These are phyloP conservation scores for Diplosoma virens DNA, from an alignment of 23 tunicate species.

Conservation along the genomic window DNA sequence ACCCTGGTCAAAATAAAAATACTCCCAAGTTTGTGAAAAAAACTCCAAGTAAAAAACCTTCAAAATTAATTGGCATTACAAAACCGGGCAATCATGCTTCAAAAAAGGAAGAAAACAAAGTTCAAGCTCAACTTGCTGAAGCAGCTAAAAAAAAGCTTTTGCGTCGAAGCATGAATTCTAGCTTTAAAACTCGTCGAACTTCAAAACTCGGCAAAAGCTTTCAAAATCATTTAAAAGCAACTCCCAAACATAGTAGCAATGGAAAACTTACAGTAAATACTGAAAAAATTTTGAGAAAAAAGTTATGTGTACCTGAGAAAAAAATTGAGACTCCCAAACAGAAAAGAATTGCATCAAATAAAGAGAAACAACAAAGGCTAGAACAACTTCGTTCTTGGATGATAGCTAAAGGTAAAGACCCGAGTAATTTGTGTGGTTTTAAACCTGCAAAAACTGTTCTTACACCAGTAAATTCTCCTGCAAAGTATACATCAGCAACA, in stretches of 20 bases:
- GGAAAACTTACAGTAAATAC: neutral
- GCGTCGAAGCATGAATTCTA: constrained; percentile 6
- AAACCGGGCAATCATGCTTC: too few relatives aligned
- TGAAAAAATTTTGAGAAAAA: constrained; percentile 11
- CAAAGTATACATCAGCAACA: neutral
- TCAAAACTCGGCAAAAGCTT: too few relatives aligned
- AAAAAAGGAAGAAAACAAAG: too few relatives aligned
- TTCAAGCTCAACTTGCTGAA: too few relatives aligned
- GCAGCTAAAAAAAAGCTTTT: neutral
- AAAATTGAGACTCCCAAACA: neutral
- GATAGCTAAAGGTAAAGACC: constrained; percentile 54
- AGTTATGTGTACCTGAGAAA: neutral
- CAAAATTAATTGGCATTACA: neutral
- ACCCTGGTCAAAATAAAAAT: neutral
- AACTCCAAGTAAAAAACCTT: neutral
- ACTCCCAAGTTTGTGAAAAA: neutral
- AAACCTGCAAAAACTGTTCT: constrained; percentile 35
- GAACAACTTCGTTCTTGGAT: constrained; percentile 42
- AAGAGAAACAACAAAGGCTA: constrained; percentile 1
- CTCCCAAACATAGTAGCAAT: neutral
- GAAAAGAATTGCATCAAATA: neutral
- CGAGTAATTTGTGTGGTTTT: constrained; percentile 34
- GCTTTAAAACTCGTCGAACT: too few relatives aligned
- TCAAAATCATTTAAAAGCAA: neutral
- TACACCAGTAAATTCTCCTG: constrained; percentile 50